phyloP scores from a whole-genome alignment of 1,140 invertebrate species.

The Nylanderia fulva region DNA sequence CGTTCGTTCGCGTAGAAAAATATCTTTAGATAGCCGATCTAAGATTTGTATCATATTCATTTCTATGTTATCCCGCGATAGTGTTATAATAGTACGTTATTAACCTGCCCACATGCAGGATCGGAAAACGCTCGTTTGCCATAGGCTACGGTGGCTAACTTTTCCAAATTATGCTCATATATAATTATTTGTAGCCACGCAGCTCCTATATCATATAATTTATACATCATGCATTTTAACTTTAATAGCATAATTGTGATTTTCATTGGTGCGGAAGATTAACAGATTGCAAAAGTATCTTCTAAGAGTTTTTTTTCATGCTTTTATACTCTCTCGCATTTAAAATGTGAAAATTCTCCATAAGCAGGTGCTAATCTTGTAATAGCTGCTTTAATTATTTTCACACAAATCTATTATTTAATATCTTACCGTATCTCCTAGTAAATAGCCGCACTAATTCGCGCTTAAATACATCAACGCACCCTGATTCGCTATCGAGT shows the following conservation, averaged over 20 bases:
- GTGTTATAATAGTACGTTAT: slow-evolving; percentile 48
- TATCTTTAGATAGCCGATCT: slow-evolving; percentile 39
- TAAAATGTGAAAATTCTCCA: neutral
- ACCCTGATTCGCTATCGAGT: slow-evolving; percentile 17
- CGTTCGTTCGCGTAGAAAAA: slow-evolving; percentile 14
- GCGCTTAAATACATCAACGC: neutral
- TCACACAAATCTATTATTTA: no score
- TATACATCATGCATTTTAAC: slow-evolving; percentile 23
- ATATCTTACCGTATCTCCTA: neutral
- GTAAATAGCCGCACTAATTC: slow-evolving; percentile 24
- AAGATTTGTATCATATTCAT: slow-evolving; percentile 39
- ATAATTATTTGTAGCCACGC: slow-evolving; percentile 28
- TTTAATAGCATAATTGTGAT: slow-evolving; percentile 2
- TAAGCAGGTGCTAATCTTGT: neutral
- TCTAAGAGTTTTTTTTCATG: neutral
- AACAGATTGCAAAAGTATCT: neutral
- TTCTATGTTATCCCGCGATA: slow-evolving; percentile 24
- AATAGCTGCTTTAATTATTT: neutral
- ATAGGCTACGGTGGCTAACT: slow-evolving; percentile 29
- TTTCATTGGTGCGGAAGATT: slow-evolving; percentile 23
- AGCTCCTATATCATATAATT: slow-evolving; percentile 2
- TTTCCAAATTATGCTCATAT: slow-evolving; percentile 45
- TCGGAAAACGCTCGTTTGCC: slow-evolving; percentile 43
- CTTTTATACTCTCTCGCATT: neutral
- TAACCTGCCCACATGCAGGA: slow-evolving; percentile 39